Evolutionary conservation across 2,113 vertebrate species (phyloP), one percentile per base, ranked within the genome.

Genomic region (Sapajus apella): DNA sequence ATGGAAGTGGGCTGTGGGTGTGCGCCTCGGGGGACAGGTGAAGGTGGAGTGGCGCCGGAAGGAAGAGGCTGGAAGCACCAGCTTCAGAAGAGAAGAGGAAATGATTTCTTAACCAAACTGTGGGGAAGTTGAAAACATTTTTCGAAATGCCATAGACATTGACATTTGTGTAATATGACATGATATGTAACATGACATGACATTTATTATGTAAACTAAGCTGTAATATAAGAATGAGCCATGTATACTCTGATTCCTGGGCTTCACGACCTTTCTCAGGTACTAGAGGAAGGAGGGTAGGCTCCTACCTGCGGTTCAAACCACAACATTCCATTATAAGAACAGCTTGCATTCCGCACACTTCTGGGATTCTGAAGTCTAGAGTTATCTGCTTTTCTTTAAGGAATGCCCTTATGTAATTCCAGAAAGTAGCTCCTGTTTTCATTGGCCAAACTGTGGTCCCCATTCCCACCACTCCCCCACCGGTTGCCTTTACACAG

Each of bases 21-120:
- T 37, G 58, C 6, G 17, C 3, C 66, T 8, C 27, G 8, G 0
- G 0, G 32, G n/a, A n/a, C 6, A 1, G 40, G 32, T 32, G 13
- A 27, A 5, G 12, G 12, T 6, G 20, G 43, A 8, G 0, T 35
- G 21, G 0, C 0, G 45, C 8, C 1, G 0, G 40, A 12, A 30
- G 83, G 50, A 30, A n/a, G 14, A 47, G 43, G 1, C 17, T n/a
- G n/a, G n/a, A 43, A 37, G 13, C n/a, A 82, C 7, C 8, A 3
- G 8, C 37, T 20, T 77, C 3, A 20, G 14, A 87, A 82, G 30
- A 20, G 50, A 50, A 58, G 30, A 8, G 1, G 9, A 70, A 37
- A 23, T 35, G 20, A 1, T 17, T 76, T 35, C 18, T 32, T 30
- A 68, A 7, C 6, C 2, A 10, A 12, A 18, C 68, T 20, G 10